These are phyloP conservation scores for Drosophila arawakana DNA, from an alignment of 1,140 invertebrate genomes.

Conservation along the genomic window DNA sequence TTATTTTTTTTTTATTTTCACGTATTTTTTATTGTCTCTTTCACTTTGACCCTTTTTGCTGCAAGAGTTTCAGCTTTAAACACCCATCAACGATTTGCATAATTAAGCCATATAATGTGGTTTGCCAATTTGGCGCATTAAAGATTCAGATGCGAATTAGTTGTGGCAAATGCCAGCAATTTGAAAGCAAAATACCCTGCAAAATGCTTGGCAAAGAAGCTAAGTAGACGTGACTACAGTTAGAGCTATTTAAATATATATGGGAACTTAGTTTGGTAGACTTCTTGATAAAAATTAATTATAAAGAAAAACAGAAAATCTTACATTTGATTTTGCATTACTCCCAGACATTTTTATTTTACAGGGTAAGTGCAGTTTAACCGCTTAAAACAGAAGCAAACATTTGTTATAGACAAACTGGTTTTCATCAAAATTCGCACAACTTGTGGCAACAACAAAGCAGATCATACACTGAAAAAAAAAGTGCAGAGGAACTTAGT, in stretches of 20 bases:
- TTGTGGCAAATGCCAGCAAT: not conserved
- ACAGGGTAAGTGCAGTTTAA: not conserved
- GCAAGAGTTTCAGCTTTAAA: conserved; percentile 25
- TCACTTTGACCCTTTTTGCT: conserved; percentile 43
- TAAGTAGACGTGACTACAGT: not conserved
- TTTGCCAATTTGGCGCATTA: conserved; percentile 47
- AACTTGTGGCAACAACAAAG: conserved; percentile 31
- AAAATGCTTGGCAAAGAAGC: not conserved
- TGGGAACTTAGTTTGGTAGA: not conserved
- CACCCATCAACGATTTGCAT: conserved; percentile 38
- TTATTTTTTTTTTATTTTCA: conserved; percentile 19
- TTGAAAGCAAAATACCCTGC: conserved; percentile 12
- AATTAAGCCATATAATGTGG: conserved; percentile 52
- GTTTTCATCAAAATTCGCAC: conserved; percentile 19
- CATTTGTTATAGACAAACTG: not conserved
- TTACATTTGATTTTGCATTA: too few species aligned
- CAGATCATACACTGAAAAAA: conserved; percentile 4
- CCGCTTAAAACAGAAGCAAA: not conserved
- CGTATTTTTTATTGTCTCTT: conserved; percentile 23
- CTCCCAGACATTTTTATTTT: not conserved
- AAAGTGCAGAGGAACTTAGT: too few species aligned
- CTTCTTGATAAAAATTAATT: too few species aligned
- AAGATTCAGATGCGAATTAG: conserved; percentile 34
- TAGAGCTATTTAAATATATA: not conserved
- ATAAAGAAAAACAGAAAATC: too few species aligned